Evolutionary conservation across 2,888 invertebrate species (phyloP).

Genomic region (Drosophila mettleri): DNA sequence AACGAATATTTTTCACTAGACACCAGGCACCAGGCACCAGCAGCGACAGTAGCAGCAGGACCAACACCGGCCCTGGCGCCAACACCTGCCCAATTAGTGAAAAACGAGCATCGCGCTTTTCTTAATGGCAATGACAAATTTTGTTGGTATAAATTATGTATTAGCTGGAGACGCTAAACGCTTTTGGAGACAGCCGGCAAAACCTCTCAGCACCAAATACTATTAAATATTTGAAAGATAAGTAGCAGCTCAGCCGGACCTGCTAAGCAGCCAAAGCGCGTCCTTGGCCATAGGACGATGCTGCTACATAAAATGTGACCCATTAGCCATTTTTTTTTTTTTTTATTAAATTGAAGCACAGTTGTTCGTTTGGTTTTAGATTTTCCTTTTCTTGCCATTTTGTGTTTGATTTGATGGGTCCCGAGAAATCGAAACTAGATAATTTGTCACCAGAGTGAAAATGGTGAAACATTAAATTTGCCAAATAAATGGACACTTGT

Average conservation of each 20-base stretch:
- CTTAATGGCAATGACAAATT: constrained; percentile 77
- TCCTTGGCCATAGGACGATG: constrained; percentile 25
- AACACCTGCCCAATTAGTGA: constrained; percentile 75
- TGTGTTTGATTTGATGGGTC: constrained; percentile 48
- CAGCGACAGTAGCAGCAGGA: constrained; percentile 20
- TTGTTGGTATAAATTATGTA: constrained; percentile 74
- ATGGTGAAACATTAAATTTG: constrained; percentile 80
- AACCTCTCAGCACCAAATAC: constrained; percentile 45
- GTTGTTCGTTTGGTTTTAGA: constrained; percentile 48
- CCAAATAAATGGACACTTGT: constrained; percentile 80
- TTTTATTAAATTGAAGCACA: constrained; percentile 70
- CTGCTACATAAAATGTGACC: constrained; percentile 59
- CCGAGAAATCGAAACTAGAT: constrained; percentile 75
- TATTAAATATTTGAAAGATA: constrained; percentile 75
- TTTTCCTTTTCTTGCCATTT: background rate
- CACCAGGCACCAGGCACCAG: constrained; percentile 18
- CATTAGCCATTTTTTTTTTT: constrained; percentile 57
- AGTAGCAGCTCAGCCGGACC: constrained; percentile 54
- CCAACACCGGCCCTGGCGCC: constrained; percentile 27
- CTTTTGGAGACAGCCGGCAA: constrained; percentile 31
- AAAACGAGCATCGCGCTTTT: constrained; percentile 49
- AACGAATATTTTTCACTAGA: constrained; percentile 56
- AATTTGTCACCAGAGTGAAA: constrained; percentile 73
- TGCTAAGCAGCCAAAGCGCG: constrained; percentile 33
- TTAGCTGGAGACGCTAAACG: constrained; percentile 62